Conservation (phyloP, 2,888 invertebrate genomes). For the Camponotus fellah region DNA sequence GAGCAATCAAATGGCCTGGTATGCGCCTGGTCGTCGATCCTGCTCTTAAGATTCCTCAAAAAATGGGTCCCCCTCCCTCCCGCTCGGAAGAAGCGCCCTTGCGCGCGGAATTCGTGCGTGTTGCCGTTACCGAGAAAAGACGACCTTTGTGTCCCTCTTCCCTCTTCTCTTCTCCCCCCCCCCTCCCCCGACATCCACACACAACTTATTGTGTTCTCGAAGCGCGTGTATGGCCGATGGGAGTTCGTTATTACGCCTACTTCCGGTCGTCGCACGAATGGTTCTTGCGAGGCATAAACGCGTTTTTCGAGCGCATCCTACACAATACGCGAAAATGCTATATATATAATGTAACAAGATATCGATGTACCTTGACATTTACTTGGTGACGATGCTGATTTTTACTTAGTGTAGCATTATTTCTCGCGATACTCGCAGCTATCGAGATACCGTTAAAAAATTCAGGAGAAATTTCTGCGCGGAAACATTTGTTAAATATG, state of each 20-base stretch:
- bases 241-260: constrained; percentile 80
- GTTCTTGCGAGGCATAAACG: constrained; percentile 53
- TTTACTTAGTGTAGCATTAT: neutral
- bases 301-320: constrained; percentile 51
- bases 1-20: constrained; percentile 23
- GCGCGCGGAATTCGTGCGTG: constrained; percentile 62
- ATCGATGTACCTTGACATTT: neutral
- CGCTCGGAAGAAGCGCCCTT: constrained; percentile 49
- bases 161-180: no score
- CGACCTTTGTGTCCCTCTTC: constrained; percentile 56
- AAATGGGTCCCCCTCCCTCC: constrained; percentile 28
- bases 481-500: neutral
- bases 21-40: constrained; percentile 20
- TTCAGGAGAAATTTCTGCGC: neutral
- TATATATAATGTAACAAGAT: neutral
- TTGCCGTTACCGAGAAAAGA: constrained; percentile 52
- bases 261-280: constrained; percentile 76
- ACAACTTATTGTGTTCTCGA: constrained; percentile 73
- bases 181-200: constrained; percentile 34
- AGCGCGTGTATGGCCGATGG: constrained; percentile 76
- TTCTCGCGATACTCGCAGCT: neutral
- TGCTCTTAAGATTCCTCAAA: constrained; percentile 35
- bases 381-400: neutral
- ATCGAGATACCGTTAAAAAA: neutral
- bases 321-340: constrained; percentile 2